A percentile compares a stretch with the other conserved stretches of the same genome.
Evolutionary conservation across 1,140 invertebrate genomes (phyloP).

Genomic region (Habropoda laboriosa): DNA sequence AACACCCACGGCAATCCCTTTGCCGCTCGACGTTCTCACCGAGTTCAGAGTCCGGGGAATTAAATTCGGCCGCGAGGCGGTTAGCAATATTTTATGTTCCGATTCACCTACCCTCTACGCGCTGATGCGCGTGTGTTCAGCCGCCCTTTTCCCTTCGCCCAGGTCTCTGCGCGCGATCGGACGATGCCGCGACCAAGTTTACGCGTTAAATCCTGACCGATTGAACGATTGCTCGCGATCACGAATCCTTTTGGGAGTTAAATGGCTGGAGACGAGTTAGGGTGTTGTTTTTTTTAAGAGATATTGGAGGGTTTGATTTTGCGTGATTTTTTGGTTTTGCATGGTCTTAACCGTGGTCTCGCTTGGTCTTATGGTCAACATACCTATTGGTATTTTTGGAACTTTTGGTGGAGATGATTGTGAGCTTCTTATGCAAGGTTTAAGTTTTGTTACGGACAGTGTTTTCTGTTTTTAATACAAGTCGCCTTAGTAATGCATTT

Average conservation of each 20-base stretch:
- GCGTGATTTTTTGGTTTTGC: not conserved
- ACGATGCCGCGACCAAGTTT: slow-evolving; percentile 32
- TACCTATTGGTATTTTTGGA: no score
- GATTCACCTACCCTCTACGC: slow-evolving; percentile 21
- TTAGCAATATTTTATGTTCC: slow-evolving; percentile 68
- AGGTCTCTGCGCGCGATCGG: not conserved
- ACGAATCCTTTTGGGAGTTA: slow-evolving; percentile 12
- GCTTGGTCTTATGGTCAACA: no score
- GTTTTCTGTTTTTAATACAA: no score
- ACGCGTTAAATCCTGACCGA: slow-evolving; percentile 41
- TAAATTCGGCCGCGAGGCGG: slow-evolving; percentile 64
- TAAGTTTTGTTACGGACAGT: no score
- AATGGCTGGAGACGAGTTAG: slow-evolving; percentile 21
- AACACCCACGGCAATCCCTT: slow-evolving; percentile 43
- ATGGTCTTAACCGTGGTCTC: no score
- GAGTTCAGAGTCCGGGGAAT: slow-evolving; percentile 62
- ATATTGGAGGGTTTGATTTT: not conserved
- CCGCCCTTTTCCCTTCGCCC: not conserved
- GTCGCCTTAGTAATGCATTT: no score
- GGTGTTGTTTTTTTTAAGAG: no score
- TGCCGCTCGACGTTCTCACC: slow-evolving; percentile 50
- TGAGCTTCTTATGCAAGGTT: no score
- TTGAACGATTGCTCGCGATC: slow-evolving; percentile 24
- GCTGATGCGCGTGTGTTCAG: not conserved
- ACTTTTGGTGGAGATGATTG: no score